These are phyloP conservation scores for Rhabditoides inermis DNA, from an alignment of 2,888 invertebrate genomes.

Conservation along the genomic window DNA sequence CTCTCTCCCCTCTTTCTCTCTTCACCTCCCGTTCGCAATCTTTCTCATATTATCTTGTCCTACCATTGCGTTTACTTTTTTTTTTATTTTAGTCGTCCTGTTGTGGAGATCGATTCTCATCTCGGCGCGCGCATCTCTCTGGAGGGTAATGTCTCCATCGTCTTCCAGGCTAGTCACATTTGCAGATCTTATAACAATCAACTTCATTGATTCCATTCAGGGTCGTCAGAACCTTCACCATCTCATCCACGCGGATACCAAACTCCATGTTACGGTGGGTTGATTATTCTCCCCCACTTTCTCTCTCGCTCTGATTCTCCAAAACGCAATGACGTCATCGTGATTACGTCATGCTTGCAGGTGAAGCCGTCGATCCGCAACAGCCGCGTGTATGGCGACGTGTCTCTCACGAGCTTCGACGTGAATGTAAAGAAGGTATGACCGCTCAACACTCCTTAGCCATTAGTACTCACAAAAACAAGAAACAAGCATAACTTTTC, in stretches of 20 bases:
- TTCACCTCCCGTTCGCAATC: not conserved
- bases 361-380: slow-evolving; percentile 45
- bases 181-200: not conserved
- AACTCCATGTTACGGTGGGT: slow-evolving; percentile 39
- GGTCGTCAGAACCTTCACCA: slow-evolving; percentile 33
- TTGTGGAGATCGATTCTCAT: slow-evolving; percentile 36
- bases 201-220: too few relatives aligned
- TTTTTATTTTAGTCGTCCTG: slow-evolving; percentile 31
- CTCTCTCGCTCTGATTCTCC: not conserved
- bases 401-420: slow-evolving; percentile 47
- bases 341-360: slow-evolving; percentile 14
- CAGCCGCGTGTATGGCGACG: slow-evolving; percentile 45
- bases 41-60: not conserved
- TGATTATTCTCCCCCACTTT: not conserved
- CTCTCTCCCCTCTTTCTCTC: not conserved
- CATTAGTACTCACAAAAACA: not conserved
- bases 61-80: too few relatives aligned
- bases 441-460: too few relatives aligned
- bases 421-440: slow-evolving; percentile 47
- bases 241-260: slow-evolving; percentile 38
- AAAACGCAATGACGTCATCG: not conserved
- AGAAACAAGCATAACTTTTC: not conserved
- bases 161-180: slow-evolving; percentile 17
- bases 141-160: slow-evolving; percentile 27
- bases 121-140: slow-evolving; percentile 36